Conservation (phyloP, 2,113 vertebrate species). For the Arenaria interpres region DNA sequence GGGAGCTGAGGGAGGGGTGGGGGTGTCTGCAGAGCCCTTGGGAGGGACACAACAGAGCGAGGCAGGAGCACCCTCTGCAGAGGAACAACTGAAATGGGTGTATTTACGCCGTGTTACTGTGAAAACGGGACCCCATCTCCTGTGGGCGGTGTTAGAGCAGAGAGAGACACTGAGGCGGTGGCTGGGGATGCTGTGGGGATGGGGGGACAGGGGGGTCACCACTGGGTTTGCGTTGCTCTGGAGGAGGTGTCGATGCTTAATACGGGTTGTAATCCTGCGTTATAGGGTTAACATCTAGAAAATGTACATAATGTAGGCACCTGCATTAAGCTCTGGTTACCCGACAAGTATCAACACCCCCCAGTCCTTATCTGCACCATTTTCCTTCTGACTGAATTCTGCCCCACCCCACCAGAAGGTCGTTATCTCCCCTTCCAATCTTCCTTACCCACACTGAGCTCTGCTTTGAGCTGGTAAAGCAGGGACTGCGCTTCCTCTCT, state of each 20-base stretch:
- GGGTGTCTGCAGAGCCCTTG: background rate
- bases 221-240: no score
- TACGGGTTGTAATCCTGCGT: background rate
- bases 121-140: no score
- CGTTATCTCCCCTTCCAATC: background rate
- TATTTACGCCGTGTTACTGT: background rate
- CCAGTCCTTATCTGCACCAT: background rate
- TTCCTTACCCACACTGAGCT: background rate
- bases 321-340: background rate
- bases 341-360: background rate
- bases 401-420: background rate
- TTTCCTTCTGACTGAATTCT: background rate
- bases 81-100: rapidly evolving
- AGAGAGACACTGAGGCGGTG: background rate
- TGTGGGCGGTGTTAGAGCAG: rapidly evolving
- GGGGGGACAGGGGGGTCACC: rapidly evolving
- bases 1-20: background rate
- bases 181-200: rapidly evolving
- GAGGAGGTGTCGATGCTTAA: background rate
- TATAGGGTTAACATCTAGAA: background rate
- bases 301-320: rapidly evolving
- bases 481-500: background rate
- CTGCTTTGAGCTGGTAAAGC: background rate
- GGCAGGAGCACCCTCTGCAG: background rate
- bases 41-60: background rate